Percentiles rank a stretch among this genome's conserved stretches.
Conservation (phyloP, 2,888 invertebrate genomes). For the Thelaira solivaga region DNA sequence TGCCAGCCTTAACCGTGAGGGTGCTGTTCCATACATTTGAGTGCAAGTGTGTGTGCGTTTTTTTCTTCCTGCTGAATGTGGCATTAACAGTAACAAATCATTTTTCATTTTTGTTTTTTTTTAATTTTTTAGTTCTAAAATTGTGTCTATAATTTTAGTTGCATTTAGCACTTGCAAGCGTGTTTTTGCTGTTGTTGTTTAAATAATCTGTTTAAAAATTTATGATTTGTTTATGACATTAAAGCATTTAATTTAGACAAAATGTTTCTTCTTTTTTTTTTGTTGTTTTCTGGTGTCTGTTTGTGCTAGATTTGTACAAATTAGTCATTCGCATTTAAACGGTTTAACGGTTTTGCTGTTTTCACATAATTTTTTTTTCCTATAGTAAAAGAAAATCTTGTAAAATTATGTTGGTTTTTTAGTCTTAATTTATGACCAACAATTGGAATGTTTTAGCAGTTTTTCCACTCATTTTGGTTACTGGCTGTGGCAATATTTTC, state of each 20-base stretch:
- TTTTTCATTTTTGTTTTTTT: conserved; percentile 39
- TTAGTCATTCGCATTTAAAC: conserved; percentile 46
- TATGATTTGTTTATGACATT: conserved; percentile 52
- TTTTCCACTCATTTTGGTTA: background rate
- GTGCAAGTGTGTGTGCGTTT: background rate
- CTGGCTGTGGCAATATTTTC: conserved; percentile 41
- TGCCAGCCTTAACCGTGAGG: conserved; percentile 15
- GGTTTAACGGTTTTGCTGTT: conserved; percentile 45
- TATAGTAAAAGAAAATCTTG: conserved; percentile 23
- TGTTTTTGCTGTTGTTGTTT: conserved; percentile 20
- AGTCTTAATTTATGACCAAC: conserved; percentile 35
- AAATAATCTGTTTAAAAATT: conserved; percentile 44
- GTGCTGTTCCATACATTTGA: conserved; percentile 1
- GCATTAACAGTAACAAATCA: conserved; percentile 46
- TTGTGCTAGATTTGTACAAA: conserved; percentile 28
- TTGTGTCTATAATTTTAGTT: background rate
- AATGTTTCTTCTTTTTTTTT: background rate
- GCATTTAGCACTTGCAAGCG: background rate
- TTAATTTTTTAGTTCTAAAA: background rate
- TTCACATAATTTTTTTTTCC: conserved; percentile 14
- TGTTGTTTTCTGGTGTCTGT: background rate
- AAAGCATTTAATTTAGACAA: conserved; percentile 36
- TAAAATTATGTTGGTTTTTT: conserved; percentile 5
- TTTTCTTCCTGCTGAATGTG: background rate
- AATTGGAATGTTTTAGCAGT: conserved; percentile 25